These are phyloP conservation scores for Macrotis lagotis DNA, from an alignment of 2,113 vertebrate species.

Conservation along the genomic window DNA sequence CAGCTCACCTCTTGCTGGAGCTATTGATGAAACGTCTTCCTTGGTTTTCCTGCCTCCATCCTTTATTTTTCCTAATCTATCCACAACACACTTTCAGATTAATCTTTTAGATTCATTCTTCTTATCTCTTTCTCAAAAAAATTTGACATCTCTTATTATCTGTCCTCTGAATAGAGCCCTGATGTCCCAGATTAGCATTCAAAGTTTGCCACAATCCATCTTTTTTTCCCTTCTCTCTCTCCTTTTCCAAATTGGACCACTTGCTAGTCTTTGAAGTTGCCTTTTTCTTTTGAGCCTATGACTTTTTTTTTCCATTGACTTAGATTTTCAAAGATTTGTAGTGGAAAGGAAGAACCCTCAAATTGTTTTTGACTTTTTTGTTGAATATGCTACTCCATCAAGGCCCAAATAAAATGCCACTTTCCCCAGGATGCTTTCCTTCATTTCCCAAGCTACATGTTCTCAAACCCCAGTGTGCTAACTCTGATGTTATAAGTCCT, in stretches of 20 bases:
- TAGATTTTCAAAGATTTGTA: neutral
- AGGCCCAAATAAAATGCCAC: neutral
- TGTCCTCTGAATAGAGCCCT: neutral
- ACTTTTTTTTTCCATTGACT: neutral
- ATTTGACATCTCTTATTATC: neutral
- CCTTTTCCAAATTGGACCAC: neutral
- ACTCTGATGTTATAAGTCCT: too few species aligned
- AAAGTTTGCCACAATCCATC: neutral
- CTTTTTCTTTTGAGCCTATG: neutral
- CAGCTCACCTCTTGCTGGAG: neutral
- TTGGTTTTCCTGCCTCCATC: neutral
- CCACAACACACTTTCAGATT: neutral
- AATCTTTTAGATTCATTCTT: neutral
- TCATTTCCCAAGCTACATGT: neutral
- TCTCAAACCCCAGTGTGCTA: neutral
- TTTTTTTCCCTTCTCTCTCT: neutral
- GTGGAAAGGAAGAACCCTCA: neutral
- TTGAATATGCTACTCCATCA: neutral
- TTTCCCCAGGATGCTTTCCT: neutral
- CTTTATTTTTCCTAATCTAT: neutral
- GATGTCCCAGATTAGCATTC: neutral
- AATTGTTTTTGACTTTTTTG: neutral
- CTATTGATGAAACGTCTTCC: neutral
- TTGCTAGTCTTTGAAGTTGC: neutral
- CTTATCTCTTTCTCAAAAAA: neutral